Conservation (phyloP, 2,888 invertebrate genomes). For the Epirrhoe alternata region DNA sequence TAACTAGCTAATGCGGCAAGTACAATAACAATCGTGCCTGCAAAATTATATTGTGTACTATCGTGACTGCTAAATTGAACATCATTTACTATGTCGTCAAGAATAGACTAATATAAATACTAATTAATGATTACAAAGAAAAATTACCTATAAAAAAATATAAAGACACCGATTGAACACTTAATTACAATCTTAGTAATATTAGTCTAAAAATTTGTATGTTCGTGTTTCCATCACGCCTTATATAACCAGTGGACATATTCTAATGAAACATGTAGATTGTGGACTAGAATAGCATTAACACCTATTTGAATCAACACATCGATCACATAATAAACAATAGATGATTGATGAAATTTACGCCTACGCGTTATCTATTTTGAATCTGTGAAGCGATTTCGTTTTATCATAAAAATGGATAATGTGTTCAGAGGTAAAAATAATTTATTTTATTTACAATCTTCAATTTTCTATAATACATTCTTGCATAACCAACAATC, state of each 20-base stretch:
- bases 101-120: no score
- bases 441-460: no score
- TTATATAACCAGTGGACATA: no score
- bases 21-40: conserved; percentile 13
- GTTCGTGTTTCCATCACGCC: no score
- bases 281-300: not conserved
- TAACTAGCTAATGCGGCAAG: not conserved
- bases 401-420: not conserved
- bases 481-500: not conserved
- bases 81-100: conserved; percentile 1
- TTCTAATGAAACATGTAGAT: no score
- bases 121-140: no score
- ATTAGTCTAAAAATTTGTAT: no score
- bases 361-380: not conserved
- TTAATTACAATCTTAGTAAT: no score
- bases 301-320: not conserved
- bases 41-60: conserved; percentile 8
- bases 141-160: no score
- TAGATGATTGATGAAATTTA: not conserved
- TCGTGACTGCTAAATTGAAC: not conserved
- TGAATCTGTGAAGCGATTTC: not conserved
- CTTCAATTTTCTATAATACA: not conserved
- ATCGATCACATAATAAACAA: not conserved
- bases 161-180: no score
- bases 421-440: not conserved